Evolutionary conservation across 2,888 invertebrate genomes (phyloP).

Genomic region (Sphecodes monilicornis): DNA sequence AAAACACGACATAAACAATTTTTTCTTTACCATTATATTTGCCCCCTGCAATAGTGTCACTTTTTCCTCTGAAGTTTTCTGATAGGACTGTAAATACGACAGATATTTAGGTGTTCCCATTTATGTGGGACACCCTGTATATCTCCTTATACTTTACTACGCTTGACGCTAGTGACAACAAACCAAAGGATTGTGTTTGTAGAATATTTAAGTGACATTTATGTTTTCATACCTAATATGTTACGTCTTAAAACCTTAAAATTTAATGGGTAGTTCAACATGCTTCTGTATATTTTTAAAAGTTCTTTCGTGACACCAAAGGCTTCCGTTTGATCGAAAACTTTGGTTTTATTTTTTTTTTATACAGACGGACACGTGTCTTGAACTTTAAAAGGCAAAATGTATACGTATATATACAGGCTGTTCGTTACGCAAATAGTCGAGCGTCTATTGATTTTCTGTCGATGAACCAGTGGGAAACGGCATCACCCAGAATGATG

Average conservation of each 20-base stretch:
- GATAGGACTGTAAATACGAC: too few relatives aligned
- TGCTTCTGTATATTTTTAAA: neutral
- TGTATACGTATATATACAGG: neutral
- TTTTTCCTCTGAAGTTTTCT: too few relatives aligned
- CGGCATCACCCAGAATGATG: conserved; percentile 27
- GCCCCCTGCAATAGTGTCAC: too few relatives aligned
- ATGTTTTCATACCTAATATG: too few relatives aligned
- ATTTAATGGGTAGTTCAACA: neutral
- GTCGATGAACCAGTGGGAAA: conserved; percentile 33
- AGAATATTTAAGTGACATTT: too few relatives aligned
- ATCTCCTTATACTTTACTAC: too few relatives aligned
- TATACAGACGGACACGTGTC: neutral
- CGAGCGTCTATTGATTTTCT: conserved; percentile 48
- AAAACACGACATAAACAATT: too few relatives aligned
- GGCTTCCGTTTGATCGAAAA: neutral
- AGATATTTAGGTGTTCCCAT: too few relatives aligned
- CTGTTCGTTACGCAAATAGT: conserved; percentile 51
- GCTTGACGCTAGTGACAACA: too few relatives aligned
- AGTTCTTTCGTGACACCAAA: neutral
- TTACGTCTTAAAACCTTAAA: neutral
- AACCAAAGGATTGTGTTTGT: too few relatives aligned
- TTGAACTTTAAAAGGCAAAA: neutral
- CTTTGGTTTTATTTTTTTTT: neutral
- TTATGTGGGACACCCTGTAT: too few relatives aligned
- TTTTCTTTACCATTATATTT: too few relatives aligned